Conservation (phyloP, 1,140 invertebrate species). For the Platyura marginata region DNA sequence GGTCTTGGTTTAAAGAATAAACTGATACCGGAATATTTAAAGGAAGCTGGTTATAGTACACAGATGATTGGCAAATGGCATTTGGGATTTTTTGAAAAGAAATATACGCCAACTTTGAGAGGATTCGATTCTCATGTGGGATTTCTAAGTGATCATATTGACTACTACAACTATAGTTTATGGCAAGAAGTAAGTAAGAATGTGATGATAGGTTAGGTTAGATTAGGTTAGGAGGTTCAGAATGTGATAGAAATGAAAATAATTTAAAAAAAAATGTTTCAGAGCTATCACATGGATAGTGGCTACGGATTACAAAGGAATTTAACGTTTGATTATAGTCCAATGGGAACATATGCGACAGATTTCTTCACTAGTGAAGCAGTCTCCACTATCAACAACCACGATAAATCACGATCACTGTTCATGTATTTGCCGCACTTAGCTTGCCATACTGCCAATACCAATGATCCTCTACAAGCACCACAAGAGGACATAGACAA, state of each 20-base stretch:
- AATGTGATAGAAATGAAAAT: too few species aligned
- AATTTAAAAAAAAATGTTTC: background rate
- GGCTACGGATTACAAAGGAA: background rate
- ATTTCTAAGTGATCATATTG: slow-evolving; percentile 63
- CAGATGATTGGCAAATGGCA: slow-evolving; percentile 89
- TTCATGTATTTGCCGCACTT: slow-evolving; percentile 68
- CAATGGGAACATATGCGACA: slow-evolving; percentile 38
- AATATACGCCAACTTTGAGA: slow-evolving; percentile 55
- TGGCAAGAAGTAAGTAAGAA: slow-evolving; percentile 30
- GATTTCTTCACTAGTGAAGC: slow-evolving; percentile 59
- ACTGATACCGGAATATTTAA: too few species aligned
- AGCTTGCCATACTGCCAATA: slow-evolving; percentile 57
- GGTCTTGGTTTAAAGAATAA: too few species aligned
- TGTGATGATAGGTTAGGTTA: background rate
- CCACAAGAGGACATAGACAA: slow-evolving; percentile 49
- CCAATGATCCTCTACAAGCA: slow-evolving; percentile 51
- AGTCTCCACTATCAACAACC: slow-evolving; percentile 42
- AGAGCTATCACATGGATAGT: slow-evolving; percentile 3
- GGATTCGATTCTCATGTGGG: slow-evolving; percentile 75
- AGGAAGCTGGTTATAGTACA: slow-evolving; percentile 67
- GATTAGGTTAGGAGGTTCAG: background rate
- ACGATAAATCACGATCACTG: slow-evolving; percentile 39
- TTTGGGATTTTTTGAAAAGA: slow-evolving; percentile 47
- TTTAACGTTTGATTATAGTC: slow-evolving; percentile 12
- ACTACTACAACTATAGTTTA: slow-evolving; percentile 59